Percentiles rank a stretch among this genome's conserved stretches.
Evolutionary conservation across 2,888 invertebrate species (phyloP).

Genomic region (Stenichneumon culpator): DNA sequence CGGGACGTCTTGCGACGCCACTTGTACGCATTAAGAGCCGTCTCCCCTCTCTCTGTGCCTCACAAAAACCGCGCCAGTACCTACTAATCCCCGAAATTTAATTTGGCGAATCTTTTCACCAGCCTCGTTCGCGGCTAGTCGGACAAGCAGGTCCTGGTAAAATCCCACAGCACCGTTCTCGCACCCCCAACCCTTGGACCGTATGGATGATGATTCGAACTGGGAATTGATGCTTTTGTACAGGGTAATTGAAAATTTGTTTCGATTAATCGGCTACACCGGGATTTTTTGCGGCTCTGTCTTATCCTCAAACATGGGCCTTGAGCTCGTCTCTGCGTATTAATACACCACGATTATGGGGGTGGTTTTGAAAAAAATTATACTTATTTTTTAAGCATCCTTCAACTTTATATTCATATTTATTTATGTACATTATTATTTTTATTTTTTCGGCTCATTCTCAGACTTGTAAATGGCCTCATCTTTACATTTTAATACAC

Average conservation of each 20-base stretch:
- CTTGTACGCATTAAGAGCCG: slow-evolving; percentile 78
- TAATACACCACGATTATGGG: neutral
- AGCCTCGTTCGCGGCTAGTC: slow-evolving; percentile 61
- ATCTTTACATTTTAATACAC: too few species aligned
- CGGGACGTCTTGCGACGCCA: slow-evolving; percentile 80
- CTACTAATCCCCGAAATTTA: slow-evolving; percentile 85
- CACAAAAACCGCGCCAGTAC: slow-evolving; percentile 65
- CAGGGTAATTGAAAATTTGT: slow-evolving; percentile 84
- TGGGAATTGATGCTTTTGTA: slow-evolving; percentile 84
- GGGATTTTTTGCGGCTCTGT: slow-evolving; percentile 28
- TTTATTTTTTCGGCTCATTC: too few species aligned
- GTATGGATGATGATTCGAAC: slow-evolving; percentile 79
- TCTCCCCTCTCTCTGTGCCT: neutral
- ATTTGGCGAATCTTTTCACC: slow-evolving; percentile 84
- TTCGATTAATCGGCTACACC: slow-evolving; percentile 68
- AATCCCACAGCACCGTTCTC: slow-evolving; percentile 39
- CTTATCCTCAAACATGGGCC: neutral
- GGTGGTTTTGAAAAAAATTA: neutral
- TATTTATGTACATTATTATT: too few species aligned
- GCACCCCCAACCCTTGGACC: slow-evolving; percentile 14
- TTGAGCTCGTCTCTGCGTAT: neutral
- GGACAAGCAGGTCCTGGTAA: slow-evolving; percentile 56
- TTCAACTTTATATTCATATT: too few species aligned
- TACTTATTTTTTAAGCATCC: too few species aligned
- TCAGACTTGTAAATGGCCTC: too few species aligned